Conservation (phyloP, 2,888 invertebrate genomes). For the Spilarctia lutea region DNA sequence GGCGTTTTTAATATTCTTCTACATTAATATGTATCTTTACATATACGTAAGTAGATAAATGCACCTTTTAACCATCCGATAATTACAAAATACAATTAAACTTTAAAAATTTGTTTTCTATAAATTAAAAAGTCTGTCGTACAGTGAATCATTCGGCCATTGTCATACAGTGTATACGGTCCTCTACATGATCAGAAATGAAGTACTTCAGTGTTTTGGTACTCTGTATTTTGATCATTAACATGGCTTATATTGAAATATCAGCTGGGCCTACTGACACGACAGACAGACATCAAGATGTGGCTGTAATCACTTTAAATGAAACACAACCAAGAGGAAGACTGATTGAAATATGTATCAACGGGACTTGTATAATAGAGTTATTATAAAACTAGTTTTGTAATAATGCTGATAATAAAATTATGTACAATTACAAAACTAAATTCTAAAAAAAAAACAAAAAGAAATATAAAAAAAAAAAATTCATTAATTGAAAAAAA, state of each 20-base stretch:
- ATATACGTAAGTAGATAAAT: background rate
- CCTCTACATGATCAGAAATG: background rate
- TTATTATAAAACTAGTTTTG: background rate
- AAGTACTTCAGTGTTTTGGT: background rate
- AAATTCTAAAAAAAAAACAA: too few relatives aligned
- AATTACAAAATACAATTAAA: background rate
- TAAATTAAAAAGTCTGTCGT: background rate
- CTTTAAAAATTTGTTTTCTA: background rate
- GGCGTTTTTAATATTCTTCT: background rate
- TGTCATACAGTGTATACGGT: background rate
- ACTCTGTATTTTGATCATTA: background rate
- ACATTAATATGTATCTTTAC: background rate
- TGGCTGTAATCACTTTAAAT: background rate
- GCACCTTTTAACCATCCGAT: background rate
- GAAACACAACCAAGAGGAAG: background rate
- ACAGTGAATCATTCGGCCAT: background rate
- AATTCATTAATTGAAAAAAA: too few relatives aligned
- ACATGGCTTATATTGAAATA: background rate
- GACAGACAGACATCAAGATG: background rate
- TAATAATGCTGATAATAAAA: background rate
- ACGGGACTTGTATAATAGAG: background rate
- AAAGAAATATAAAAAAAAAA: too few relatives aligned
- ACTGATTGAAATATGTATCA: background rate
- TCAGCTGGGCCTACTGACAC: background rate
- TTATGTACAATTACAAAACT: background rate